Evolutionary conservation across 2,113 vertebrate genomes (phyloP).

Genomic region (Seriola dumerili): DNA sequence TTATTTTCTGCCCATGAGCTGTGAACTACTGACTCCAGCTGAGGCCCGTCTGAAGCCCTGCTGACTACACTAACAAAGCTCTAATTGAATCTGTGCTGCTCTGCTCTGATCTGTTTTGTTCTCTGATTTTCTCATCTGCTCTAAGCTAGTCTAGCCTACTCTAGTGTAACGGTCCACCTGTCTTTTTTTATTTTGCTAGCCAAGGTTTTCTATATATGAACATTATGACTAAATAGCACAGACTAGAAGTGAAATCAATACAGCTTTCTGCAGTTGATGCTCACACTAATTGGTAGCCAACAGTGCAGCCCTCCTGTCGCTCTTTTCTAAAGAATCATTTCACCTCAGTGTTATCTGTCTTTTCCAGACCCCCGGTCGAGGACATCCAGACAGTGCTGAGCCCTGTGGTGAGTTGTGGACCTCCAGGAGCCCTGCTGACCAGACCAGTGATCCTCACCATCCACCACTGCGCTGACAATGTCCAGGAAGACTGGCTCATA

Average conservation of each 20-base stretch:
- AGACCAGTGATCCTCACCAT: constrained; percentile 92
- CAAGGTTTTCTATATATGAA: constrained; percentile 5
- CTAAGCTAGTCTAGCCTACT: not conserved
- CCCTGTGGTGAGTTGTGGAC: constrained; percentile 95
- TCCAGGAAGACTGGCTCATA: constrained; percentile 93
- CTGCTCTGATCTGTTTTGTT: constrained; percentile 35
- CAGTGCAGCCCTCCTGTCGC: constrained; percentile 5
- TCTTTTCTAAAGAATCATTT: constrained; percentile 31
- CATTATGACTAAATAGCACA: constrained; percentile 11
- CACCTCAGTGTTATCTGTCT: constrained; percentile 52
- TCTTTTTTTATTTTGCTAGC: not conserved
- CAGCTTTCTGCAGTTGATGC: constrained; percentile 4
- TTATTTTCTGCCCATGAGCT: constrained; percentile 47
- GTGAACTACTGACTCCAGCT: constrained; percentile 54
- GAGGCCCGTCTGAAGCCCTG: constrained; percentile 36
- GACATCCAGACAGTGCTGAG: constrained; percentile 93
- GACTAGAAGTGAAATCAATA: constrained; percentile 11
- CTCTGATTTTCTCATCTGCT: constrained; percentile 20
- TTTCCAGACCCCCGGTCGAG: constrained; percentile 89
- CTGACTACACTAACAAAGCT: constrained; percentile 53
- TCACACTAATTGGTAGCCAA: not conserved
- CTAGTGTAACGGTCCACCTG: not conserved
- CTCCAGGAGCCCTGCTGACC: constrained; percentile 91
- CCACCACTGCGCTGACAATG: constrained; percentile 92
- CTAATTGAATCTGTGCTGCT: constrained; percentile 42